A percentile compares a stretch with the other conserved stretches of the same genome.
Evolutionary conservation across 2,797 vertebrate species (phyloP).

Genomic region (Arremon aurantiirostris): DNA sequence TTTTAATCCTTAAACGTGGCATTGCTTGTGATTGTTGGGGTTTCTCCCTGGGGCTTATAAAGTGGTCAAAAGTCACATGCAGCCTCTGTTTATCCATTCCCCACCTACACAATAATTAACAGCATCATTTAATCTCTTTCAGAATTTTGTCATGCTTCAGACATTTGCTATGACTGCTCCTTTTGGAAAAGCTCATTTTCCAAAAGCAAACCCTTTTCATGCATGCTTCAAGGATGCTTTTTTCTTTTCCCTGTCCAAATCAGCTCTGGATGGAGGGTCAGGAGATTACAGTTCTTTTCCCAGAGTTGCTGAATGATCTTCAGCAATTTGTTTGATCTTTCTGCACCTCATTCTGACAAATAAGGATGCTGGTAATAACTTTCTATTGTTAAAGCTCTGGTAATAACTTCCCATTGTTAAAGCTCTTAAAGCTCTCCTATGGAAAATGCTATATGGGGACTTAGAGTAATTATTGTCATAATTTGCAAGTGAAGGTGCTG

Average conservation of each 20-base stretch:
- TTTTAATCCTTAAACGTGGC: neutral
- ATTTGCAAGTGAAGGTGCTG: neutral
- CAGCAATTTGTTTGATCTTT: conserved; percentile 34
- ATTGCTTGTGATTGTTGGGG: rapidly evolving
- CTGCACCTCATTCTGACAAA: neutral
- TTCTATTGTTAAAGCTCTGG: conserved; percentile 44
- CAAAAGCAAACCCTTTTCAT: neutral
- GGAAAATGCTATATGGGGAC: neutral
- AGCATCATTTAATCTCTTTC: neutral
- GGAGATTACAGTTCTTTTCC: neutral
- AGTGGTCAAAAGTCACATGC: neutral
- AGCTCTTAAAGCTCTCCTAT: neutral
- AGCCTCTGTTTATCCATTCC: neutral
- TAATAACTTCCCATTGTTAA: conserved; percentile 60
- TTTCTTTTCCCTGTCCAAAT: neutral
- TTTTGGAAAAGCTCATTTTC: neutral
- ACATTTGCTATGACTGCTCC: neutral
- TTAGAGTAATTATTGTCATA: conserved; percentile 26
- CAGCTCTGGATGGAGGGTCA: neutral
- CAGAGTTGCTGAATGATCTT: neutral
- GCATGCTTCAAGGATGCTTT: neutral
- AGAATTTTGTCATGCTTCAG: neutral
- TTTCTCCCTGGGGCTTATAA: neutral
- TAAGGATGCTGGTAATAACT: conserved; percentile 47
- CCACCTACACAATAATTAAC: neutral